Evolutionary conservation across 2,888 invertebrate genomes (phyloP).

Genomic region (Erynnis tages): DNA sequence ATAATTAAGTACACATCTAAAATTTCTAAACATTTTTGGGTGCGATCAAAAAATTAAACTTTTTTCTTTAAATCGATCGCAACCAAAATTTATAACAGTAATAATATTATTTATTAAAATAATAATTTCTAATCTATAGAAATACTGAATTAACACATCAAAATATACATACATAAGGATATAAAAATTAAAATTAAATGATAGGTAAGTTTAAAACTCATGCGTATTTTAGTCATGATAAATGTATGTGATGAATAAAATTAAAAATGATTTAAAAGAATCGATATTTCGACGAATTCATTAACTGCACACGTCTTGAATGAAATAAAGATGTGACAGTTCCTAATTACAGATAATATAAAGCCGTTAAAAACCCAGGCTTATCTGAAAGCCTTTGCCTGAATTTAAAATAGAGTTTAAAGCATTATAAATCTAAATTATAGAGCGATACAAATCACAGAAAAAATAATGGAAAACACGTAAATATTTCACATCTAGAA

Average conservation of each 20-base stretch:
- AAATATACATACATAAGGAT: constrained; percentile 11
- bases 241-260: too few species aligned
- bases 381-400: not conserved
- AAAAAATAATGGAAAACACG: not conserved
- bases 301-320: constrained; percentile 53
- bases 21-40: constrained; percentile 48
- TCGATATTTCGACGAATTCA: constrained; percentile 30
- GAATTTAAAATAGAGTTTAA: too few species aligned
- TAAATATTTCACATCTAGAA: too few species aligned
- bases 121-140: constrained; percentile 32
- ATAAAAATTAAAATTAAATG: not conserved
- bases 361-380: constrained; percentile 2
- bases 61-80: constrained; percentile 64
- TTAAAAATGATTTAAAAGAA: too few species aligned
- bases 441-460: not conserved
- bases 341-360: constrained; percentile 22
- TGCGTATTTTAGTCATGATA: too few species aligned
- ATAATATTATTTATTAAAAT: too few species aligned
- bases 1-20: constrained; percentile 10
- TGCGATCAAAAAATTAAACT: constrained; percentile 64
- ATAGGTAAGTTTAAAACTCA: not conserved
- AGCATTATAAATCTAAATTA: too few species aligned
- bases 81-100: constrained; percentile 57
- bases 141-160: constrained; percentile 19
- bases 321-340: constrained; percentile 65